These are phyloP conservation scores for Ochropleura leucogaster DNA, from an alignment of 2,888 invertebrate species.

Conservation along the genomic window DNA sequence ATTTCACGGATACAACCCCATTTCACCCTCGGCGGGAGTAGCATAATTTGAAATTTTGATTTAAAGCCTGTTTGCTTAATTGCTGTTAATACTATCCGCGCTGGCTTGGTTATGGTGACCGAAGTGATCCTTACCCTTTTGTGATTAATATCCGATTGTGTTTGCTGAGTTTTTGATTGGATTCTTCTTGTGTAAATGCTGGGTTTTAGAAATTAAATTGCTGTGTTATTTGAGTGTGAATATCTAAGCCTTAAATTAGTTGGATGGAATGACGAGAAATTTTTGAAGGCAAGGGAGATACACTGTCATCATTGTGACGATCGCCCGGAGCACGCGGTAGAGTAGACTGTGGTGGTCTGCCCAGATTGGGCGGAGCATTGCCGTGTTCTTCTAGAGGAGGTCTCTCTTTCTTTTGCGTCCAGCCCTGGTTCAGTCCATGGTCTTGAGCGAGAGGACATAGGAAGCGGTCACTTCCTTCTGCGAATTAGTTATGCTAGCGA, in stretches of 20 bases:
- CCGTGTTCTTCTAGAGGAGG: too few relatives aligned
- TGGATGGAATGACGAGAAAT: neutral
- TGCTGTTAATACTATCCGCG: conserved; percentile 76
- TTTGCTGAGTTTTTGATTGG: conserved; percentile 56
- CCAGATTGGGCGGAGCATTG: too few relatives aligned
- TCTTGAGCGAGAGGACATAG: too few relatives aligned
- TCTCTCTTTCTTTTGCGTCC: too few relatives aligned
- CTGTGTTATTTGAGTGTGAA: conserved; percentile 24
- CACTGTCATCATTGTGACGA: too few relatives aligned
- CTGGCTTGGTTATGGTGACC: conserved; percentile 59
- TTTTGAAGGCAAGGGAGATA: neutral
- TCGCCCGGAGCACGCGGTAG: too few relatives aligned
- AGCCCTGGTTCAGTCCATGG: too few relatives aligned
- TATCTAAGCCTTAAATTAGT: conserved; percentile 9
- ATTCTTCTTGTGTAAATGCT: conserved; percentile 49
- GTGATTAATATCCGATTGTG: conserved; percentile 54
- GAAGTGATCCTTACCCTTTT: conserved; percentile 53
- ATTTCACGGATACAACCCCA: conserved; percentile 83
- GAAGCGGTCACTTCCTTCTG: too few relatives aligned
- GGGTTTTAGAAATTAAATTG: conserved; percentile 34
- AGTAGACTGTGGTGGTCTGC: too few relatives aligned
- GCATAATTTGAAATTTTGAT: conserved; percentile 87
- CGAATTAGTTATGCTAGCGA: too few relatives aligned
- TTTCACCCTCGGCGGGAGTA: conserved; percentile 70
- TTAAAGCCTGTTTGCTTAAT: conserved; percentile 82